Evolutionary conservation across 2,888 invertebrate species (phyloP), one percentile per base, ranked within the genome.

Genomic region (Caenorhabditis wallacei): DNA sequence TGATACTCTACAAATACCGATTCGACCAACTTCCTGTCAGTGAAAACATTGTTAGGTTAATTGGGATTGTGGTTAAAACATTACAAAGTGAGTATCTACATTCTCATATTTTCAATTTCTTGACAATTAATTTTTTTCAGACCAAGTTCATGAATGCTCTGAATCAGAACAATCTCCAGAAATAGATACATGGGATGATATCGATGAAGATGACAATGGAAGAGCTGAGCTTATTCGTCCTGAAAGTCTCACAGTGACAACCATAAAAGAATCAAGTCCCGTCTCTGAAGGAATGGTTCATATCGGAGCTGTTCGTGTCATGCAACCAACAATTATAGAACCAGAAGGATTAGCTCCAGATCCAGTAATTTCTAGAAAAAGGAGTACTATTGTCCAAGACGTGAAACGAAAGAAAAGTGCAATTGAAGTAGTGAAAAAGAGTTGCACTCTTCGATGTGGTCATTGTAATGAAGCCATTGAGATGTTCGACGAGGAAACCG

Each of bases 401-500:
- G 68, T 61, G 54, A 81, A 51, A 37, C 26, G 82, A 46, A 82
- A 78, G 74, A 82, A 79, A 54, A 82, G 82, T 74, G 69, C 61
- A 22, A 80, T 63, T 11, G 80, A 61, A 20, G 26, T 61, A 11
- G 66, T 83, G 10, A 71, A 70, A 54, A 70, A 70, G 66, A 81
- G 88, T 16, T 89, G 92, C 18, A 79, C 89, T 40, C 88, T 92
- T 46, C 81, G 94, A 92, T 97, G 97, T 92, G 95, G 96, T 0
- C 96, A 97, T 92, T 99, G 98, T 93, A 97, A 97, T 18, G 95
- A 95, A 1, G 94, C 95, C 3, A 94, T 95, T 83, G 97, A 97
- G 92, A 95, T 96, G 92, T 98, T 97, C 93, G 97, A 96, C 85
- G 98, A 99, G 92, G 98, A 99, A 92, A 98, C 98, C 92, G 84